Conservation (phyloP, 1,140 invertebrate genomes). For the Heliothis subflexa region DNA sequence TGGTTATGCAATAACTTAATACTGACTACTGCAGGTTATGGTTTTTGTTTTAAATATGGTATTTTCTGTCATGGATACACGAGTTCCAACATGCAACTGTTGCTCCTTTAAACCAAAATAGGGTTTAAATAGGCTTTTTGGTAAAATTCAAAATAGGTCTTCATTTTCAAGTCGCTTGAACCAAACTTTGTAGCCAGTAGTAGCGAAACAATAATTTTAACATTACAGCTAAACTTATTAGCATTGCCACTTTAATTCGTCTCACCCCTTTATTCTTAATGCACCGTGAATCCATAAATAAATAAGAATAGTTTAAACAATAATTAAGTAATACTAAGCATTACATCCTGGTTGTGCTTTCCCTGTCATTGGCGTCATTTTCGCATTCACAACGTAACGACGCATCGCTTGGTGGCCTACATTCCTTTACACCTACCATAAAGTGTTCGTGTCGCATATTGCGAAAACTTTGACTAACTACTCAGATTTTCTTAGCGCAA, state of each 20-base stretch:
- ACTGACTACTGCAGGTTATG: no score
- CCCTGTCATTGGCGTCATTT: conserved; percentile 52
- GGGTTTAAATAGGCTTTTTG: not conserved
- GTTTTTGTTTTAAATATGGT: no score
- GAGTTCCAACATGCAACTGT: not conserved
- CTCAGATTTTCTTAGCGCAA: conserved; percentile 9
- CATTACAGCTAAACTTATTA: conserved; percentile 17
- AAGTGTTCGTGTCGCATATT: conserved; percentile 35
- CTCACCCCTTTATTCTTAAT: conserved; percentile 15
- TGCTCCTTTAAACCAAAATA: not conserved
- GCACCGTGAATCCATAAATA: conserved; percentile 17
- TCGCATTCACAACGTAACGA: conserved; percentile 44
- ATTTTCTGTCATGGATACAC: no score
- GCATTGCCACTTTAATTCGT: conserved; percentile 29
- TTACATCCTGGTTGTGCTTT: conserved; percentile 51
- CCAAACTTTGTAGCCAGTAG: not conserved
- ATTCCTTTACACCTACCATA: conserved; percentile 52
- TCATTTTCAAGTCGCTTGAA: no score
- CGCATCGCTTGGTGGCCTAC: conserved; percentile 46
- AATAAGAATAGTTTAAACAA: conserved; percentile 31
- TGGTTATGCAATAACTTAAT: not conserved
- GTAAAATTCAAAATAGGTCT: no score
- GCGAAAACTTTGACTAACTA: conserved; percentile 43
- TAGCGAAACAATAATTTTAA: conserved; percentile 1
- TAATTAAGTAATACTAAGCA: conserved; percentile 40